Evolutionary conservation across 2,888 invertebrate genomes (phyloP).

Genomic region (Polydrusus tereticollis): DNA sequence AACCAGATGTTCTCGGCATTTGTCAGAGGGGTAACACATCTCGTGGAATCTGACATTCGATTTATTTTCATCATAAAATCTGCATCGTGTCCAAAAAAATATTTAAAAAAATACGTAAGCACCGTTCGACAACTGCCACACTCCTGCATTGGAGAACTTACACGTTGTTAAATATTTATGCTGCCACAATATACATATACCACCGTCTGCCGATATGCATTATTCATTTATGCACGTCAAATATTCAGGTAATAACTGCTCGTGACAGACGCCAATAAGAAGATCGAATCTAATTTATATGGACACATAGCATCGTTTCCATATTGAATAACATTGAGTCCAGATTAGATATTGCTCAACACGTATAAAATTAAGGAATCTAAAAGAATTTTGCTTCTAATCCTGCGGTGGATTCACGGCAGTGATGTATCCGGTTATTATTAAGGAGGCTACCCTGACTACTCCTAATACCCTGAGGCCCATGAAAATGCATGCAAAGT

Average conservation of each 20-base stretch:
- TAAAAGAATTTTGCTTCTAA: too few relatives aligned
- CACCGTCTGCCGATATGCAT: constrained; percentile 29
- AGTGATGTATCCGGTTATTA: too few relatives aligned
- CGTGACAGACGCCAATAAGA: constrained; percentile 38
- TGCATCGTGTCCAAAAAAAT: not conserved
- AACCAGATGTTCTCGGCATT: too few relatives aligned
- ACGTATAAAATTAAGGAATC: constrained; percentile 1
- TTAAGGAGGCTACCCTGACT: too few relatives aligned
- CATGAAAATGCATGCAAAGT: too few relatives aligned
- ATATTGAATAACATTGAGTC: constrained; percentile 31
- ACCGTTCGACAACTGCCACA: constrained; percentile 7
- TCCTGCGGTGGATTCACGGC: too few relatives aligned
- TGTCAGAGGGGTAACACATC: too few relatives aligned
- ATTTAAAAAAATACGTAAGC: not conserved
- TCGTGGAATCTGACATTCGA: not conserved
- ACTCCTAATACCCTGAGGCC: too few relatives aligned
- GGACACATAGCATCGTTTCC: constrained; percentile 30
- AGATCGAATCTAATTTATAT: constrained; percentile 43
- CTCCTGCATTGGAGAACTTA: not conserved
- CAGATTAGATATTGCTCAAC: constrained; percentile 17
- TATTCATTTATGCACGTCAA: constrained; percentile 40
- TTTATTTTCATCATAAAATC: not conserved
- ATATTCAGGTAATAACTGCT: constrained; percentile 39
- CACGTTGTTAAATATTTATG: constrained; percentile 39
- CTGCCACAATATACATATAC: constrained; percentile 35